Evolutionary conservation across 1,140 invertebrate genomes (phyloP).

Genomic region (Euglossa dilemma): DNA sequence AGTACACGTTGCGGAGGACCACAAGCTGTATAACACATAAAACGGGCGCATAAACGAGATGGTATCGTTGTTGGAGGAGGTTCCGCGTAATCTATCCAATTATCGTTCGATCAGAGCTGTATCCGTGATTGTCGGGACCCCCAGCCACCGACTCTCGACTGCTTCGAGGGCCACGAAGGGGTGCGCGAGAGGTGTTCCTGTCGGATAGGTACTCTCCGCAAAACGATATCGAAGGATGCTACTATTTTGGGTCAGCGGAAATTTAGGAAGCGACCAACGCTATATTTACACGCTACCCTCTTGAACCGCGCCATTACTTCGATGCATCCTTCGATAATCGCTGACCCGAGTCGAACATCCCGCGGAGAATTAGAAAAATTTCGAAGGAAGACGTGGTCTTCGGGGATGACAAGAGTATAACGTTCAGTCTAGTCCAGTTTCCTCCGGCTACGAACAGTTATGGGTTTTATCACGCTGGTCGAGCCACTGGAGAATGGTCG

Average conservation of each 20-base stretch:
- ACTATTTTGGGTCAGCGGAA: no score
- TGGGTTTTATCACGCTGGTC: neutral
- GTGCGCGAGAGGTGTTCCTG: neutral
- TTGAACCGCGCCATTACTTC: no score
- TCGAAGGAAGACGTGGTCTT: no score
- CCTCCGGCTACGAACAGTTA: no score
- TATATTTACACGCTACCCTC: no score
- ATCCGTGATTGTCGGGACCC: slow-evolving; percentile 48
- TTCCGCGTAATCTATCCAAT: slow-evolving; percentile 81
- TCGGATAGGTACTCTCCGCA: neutral
- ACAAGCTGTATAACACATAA: slow-evolving; percentile 67
- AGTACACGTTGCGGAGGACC: slow-evolving; percentile 43
- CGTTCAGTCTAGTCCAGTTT: no score
- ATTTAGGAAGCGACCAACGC: no score
- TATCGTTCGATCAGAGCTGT: slow-evolving; percentile 80
- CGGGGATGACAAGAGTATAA: no score
- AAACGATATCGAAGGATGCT: neutral
- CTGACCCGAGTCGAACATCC: no score
- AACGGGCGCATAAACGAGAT: slow-evolving; percentile 77
- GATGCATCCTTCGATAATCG: no score
- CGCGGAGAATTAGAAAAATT: no score
- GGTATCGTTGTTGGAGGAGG: slow-evolving; percentile 77
- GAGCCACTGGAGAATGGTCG: neutral
- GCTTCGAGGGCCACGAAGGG: neutral
- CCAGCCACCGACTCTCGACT: slow-evolving; percentile 31